These are phyloP conservation scores for Fistularia commersonii DNA, from an alignment of 2,797 vertebrate species.

Conservation along the genomic window DNA sequence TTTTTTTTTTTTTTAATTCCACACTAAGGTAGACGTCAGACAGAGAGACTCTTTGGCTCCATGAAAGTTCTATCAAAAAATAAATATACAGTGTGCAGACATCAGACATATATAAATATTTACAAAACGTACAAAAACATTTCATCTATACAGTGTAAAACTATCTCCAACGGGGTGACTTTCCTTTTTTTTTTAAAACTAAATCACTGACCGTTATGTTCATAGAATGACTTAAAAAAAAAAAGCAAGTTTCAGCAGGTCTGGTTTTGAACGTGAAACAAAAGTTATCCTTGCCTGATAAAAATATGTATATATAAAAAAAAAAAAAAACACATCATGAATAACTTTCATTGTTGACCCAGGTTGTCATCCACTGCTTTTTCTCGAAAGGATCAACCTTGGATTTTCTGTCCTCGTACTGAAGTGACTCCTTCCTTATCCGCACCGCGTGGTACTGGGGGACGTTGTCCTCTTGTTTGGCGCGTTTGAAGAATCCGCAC, in stretches of 20 bases:
- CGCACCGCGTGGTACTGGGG: conserved; percentile 93
- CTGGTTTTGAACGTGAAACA: no score
- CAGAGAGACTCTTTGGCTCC: conserved; percentile 54
- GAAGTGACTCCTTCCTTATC: conserved; percentile 86
- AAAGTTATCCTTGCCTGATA: no score
- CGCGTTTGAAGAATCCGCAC: conserved; percentile 96
- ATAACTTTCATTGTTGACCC: conserved; percentile 91
- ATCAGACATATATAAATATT: conserved; percentile 71
- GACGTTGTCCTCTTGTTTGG: conserved; percentile 88
- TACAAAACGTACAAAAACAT: conserved; percentile 77
- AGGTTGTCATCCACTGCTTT: conserved; percentile 92
- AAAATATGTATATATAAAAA: no score
- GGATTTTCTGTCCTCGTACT: conserved; percentile 75
- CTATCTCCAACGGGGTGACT: neutral
- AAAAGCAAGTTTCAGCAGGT: no score
- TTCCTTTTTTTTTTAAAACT: no score
- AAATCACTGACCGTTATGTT: conserved; percentile 9
- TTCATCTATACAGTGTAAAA: conserved; percentile 63
- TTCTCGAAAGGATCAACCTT: conserved; percentile 77
- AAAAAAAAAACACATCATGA: conserved; percentile 62
- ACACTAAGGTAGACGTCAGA: conserved; percentile 10
- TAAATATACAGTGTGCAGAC: conserved; percentile 71
- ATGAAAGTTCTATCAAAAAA: conserved; percentile 57
- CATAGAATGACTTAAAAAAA: neutral
- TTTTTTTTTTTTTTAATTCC: neutral